phyloP scores from a whole-genome alignment of 2,797 vertebrate genomes.

The Sebastes kiyomatsui region DNA sequence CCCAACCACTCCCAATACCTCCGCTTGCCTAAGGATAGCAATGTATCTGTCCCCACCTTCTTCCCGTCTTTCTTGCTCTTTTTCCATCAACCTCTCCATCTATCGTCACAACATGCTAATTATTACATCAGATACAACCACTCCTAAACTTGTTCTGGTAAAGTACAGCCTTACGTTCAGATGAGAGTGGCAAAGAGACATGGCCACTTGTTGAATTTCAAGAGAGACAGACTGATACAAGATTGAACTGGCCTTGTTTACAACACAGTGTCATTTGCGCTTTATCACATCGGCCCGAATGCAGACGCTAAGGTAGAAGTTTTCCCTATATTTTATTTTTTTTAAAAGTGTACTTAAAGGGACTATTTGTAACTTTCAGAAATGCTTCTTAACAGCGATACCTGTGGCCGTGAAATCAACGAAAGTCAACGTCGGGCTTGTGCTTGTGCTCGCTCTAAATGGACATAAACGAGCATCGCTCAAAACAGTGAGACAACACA shows the following conservation, averaged over 20 bases:
- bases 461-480: too few relatives aligned
- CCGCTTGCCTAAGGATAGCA: slow-evolving; percentile 16
- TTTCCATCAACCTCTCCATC: slow-evolving; percentile 13
- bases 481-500: too few relatives aligned
- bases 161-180: not conserved
- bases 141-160: slow-evolving; percentile 20
- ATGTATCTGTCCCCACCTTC: slow-evolving; percentile 15
- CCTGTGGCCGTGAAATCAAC: too few relatives aligned
- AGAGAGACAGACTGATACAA: not conserved
- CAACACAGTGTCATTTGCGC: not conserved
- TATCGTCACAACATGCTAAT: slow-evolving; percentile 3
- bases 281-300: not conserved
- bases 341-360: not conserved
- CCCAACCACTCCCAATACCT: slow-evolving; percentile 35
- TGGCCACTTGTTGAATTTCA: not conserved
- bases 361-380: too few relatives aligned
- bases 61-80: slow-evolving; percentile 20
- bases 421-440: too few relatives aligned
- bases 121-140: slow-evolving; percentile 17
- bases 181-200: not conserved
- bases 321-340: not conserved
- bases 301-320: not conserved
- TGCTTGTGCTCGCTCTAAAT: too few relatives aligned
- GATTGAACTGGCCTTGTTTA: not conserved
- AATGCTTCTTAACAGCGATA: too few relatives aligned